A percentile compares a stretch with the other conserved stretches of the same genome.
These are phyloP conservation scores for Clarias magur DNA, from an alignment of 2,113 vertebrate genomes.

Conservation along the genomic window DNA sequence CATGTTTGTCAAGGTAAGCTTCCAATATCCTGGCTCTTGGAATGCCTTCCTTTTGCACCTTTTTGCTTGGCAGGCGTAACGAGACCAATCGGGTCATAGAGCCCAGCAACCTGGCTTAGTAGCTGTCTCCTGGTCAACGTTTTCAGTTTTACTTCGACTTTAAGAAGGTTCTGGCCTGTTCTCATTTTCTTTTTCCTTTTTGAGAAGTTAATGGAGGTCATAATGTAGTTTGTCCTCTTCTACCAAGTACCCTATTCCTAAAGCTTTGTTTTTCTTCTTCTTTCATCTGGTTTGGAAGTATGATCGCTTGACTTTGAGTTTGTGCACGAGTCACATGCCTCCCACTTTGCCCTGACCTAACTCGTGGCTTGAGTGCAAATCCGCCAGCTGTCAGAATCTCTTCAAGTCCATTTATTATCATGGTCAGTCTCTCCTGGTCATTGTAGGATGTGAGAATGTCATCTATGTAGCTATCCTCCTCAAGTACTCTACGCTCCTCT, in stretches of 20 bases:
- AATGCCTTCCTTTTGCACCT: conserved; percentile 40
- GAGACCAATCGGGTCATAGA: background rate
- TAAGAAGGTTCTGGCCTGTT: background rate
- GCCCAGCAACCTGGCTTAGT: conserved; percentile 41
- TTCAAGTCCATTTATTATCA: too few species aligned
- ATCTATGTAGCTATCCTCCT: background rate
- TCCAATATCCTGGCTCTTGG: conserved; percentile 15
- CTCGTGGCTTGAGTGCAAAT: background rate
- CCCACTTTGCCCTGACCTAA: conserved; percentile 2
- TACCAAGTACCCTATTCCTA: conserved; percentile 28
- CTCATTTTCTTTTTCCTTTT: conserved; percentile 39
- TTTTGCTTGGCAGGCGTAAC: conserved; percentile 37
- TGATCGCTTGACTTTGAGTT: background rate
- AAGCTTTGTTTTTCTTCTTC: conserved; percentile 38
- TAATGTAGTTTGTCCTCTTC: conserved; percentile 23
- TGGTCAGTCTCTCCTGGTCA: too few species aligned
- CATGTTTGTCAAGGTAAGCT: background rate
- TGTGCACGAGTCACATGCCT: background rate
- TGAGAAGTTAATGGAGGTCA: conserved; percentile 43
- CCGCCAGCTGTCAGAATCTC: too few species aligned
- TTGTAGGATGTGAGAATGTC: too few species aligned
- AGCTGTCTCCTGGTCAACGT: conserved; percentile 16
- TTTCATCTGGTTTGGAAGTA: conserved; percentile 40
- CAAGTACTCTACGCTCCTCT: conserved; percentile 19
- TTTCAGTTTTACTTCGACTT: conserved; percentile 10